phyloP scores from a whole-genome alignment of 1,140 invertebrate genomes.

The Pseudoatta argentina region DNA sequence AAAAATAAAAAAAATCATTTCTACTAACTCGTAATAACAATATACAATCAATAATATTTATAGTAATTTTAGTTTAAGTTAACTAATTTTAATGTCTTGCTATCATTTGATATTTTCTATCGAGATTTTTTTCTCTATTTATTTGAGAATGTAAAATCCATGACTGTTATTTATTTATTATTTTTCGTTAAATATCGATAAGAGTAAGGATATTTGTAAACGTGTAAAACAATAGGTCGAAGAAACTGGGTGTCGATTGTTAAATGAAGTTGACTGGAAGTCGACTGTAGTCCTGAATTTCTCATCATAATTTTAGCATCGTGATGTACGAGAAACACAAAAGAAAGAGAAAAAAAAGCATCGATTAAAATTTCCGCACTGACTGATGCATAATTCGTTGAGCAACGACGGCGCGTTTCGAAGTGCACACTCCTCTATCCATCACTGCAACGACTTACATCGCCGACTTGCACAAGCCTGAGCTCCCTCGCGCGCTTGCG shows the following conservation, averaged over 20 bases:
- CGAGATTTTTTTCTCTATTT: neutral
- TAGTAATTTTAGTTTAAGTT: neutral
- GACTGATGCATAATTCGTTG: conserved; percentile 53
- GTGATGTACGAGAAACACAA: neutral
- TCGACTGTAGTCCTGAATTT: conserved; percentile 45
- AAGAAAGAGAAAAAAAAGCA: neutral
- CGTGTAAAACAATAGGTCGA: conserved; percentile 6
- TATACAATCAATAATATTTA: neutral
- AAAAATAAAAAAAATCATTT: neutral
- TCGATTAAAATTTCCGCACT: conserved; percentile 58
- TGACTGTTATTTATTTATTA: neutral
- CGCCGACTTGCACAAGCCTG: conserved; percentile 29
- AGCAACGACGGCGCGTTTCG: conserved; percentile 21
- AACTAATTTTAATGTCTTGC: neutral
- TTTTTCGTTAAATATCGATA: conserved; percentile 3
- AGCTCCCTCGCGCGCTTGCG: conserved; percentile 48
- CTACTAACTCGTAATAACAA: neutral
- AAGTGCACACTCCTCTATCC: conserved; percentile 44
- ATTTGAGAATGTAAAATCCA: neutral
- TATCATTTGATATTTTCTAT: neutral
- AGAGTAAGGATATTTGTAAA: neutral
- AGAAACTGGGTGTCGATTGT: neutral
- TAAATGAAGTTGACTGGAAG: neutral
- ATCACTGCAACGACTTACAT: conserved; percentile 48
- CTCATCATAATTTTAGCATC: neutral